Evolutionary conservation across 2,113 vertebrate genomes (phyloP), one percentile per base, ranked within the genome.

Genomic region (Ceuthmochares aereus): DNA sequence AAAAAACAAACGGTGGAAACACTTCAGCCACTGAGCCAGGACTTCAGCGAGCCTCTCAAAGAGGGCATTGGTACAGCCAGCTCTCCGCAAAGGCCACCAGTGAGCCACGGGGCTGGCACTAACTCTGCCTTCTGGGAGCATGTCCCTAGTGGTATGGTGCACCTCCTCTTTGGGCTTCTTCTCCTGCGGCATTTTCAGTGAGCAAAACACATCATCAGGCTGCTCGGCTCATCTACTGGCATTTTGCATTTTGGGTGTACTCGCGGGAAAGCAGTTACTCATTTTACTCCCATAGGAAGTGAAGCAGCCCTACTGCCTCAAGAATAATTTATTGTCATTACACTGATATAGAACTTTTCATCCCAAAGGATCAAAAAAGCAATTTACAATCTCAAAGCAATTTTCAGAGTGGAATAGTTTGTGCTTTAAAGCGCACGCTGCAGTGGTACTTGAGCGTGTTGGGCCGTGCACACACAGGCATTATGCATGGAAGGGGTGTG

Each of bases 1-100:
- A 93, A 97, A 98, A 99, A 98, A 98, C 97, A 99, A 98, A 98
- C 32, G 29, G 73, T 96, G 96, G 97, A 98, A 98, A 97, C 32
- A 70, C 96, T 98, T 98, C 96, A 97, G 97, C 86, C 91, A 97
- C 96, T 80, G 87, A 97, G 97, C 96, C 78, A 70, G 87, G 97
- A 97, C 98, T 54, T 98, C 97, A 98, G 95, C 58, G 70, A 98
- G 93, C 90, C 96, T 97, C 98, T 99, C 97, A 98, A 98, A 98
- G 98, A 98, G 88, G 82, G 96, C 94, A 98, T 92, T 98, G 98
- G 99, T 98, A 95, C 77, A 97, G 95, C 66, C 85, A 54, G 91
- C 97, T 98, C 97, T 96, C 96, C 97, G 98, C 98, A 98, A 98
- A 98, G 96, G 76, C 78, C 80, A 49, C 40, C 82, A 87, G 59